A percentile compares a stretch with the other conserved stretches of the same genome.
Conservation (phyloP, 1,140 invertebrate species). For the Nasonia longicornis region DNA sequence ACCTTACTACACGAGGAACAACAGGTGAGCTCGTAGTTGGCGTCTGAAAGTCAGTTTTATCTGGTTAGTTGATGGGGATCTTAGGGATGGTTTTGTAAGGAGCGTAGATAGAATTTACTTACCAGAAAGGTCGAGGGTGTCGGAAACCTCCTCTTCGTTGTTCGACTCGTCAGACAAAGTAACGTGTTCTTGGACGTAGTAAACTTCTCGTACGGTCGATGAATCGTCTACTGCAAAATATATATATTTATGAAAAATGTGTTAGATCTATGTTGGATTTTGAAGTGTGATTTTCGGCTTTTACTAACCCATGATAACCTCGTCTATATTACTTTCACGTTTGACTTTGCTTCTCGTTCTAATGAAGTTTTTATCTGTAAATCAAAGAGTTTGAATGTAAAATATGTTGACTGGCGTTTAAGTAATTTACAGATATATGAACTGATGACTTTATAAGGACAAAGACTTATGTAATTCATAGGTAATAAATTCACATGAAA, state of each 20-base stretch:
- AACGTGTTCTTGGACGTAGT: conserved; percentile 16
- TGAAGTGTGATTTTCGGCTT: not conserved
- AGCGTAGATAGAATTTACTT: not conserved
- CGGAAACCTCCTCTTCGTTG: not conserved
- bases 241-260: not conserved
- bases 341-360: not conserved
- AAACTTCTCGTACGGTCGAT: conserved; percentile 13
- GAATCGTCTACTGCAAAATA: conserved; percentile 17
- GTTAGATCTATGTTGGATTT: not conserved
- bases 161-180: not conserved
- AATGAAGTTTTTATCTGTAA: conserved; percentile 16
- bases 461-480: not conserved
- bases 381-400: not conserved
- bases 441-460: not conserved
- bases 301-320: conserved; percentile 30
- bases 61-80: not conserved
- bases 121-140: conserved; percentile 10
- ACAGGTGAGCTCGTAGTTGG: conserved; percentile 19
- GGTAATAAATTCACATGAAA: not conserved
- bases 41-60: not conserved
- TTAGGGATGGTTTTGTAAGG: not conserved
- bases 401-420: not conserved
- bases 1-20: not conserved
- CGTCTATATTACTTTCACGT: not conserved
- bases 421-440: not conserved